Conservation (phyloP, 2,113 vertebrate genomes). For the Ranitomeya variabilis region DNA sequence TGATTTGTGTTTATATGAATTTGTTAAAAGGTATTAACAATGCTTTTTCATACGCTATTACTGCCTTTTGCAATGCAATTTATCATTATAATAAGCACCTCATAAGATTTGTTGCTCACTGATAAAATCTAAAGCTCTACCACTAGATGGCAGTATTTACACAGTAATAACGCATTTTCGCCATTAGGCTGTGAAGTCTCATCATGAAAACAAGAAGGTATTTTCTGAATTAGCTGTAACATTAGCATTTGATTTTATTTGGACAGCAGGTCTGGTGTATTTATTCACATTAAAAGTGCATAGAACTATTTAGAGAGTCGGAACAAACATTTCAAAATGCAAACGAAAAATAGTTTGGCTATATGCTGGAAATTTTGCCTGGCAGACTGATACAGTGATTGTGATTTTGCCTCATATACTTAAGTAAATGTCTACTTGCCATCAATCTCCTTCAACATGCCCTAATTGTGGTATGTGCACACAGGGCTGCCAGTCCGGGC, state of each 20-base stretch:
- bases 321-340: slow-evolving; percentile 14
- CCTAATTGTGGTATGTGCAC: too few species aligned
- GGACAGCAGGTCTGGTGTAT: slow-evolving; percentile 1
- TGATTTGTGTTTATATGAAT: slow-evolving; percentile 40
- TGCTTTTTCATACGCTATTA: slow-evolving; percentile 26
- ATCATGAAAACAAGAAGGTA: slow-evolving; percentile 27
- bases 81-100: slow-evolving; percentile 34
- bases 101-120: slow-evolving; percentile 9
- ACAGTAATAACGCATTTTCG: neutral
- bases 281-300: slow-evolving; percentile 35
- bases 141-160: slow-evolving; percentile 46
- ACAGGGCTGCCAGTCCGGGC: too few species aligned
- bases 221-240: slow-evolving; percentile 42
- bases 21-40: slow-evolving; percentile 25
- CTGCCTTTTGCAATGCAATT: neutral
- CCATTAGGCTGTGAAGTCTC: neutral
- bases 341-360: neutral
- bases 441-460: neutral
- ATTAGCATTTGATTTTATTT: slow-evolving; percentile 48
- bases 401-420: neutral
- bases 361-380: neutral
- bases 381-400: neutral
- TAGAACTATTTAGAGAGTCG: slow-evolving; percentile 26
- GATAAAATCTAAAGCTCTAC: neutral
- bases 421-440: neutral